Evolutionary conservation across 1,140 invertebrate genomes (phyloP).

Genomic region (Lordiphosa mommai): DNA sequence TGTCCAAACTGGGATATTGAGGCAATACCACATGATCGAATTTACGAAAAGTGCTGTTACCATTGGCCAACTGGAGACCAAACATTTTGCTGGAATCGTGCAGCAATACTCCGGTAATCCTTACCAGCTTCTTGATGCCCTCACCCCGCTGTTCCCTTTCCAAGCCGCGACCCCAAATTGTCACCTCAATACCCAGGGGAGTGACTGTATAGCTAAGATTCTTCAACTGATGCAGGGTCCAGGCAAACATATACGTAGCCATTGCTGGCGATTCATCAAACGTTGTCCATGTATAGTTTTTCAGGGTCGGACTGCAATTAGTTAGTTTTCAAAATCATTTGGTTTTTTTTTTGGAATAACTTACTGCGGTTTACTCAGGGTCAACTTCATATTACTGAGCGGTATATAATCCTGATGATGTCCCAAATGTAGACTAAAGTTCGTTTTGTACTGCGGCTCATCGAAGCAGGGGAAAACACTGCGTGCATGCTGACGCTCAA

Average conservation of each 20-base stretch:
- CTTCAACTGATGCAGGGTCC: constrained; percentile 7
- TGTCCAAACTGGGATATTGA: neutral
- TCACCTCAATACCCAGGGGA: neutral
- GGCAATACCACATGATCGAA: constrained; percentile 10
- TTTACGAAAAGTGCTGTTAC: neutral
- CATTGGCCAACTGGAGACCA: neutral
- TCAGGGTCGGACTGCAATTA: neutral
- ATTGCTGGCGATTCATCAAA: constrained; percentile 13
- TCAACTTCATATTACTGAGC: constrained; percentile 89
- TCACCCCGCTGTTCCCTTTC: too few relatives aligned
- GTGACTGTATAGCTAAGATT: neutral
- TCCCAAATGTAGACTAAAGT: constrained; percentile 86
- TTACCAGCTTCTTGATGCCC: too few relatives aligned
- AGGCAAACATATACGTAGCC: constrained; percentile 11
- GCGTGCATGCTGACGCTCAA: constrained; percentile 90
- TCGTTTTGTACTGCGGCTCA: constrained; percentile 92
- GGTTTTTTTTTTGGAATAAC: too few relatives aligned
- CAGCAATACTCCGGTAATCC: neutral
- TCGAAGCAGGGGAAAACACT: constrained; percentile 96
- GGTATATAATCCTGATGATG: constrained; percentile 83
- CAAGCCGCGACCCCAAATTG: constrained; percentile 1
- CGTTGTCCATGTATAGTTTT: constrained; percentile 2
- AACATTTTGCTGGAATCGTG: neutral
- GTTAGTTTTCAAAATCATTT: neutral
- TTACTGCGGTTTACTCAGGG: neutral